Base-by-base conservation (phyloP, 1,140 invertebrate genomes). In the Neodiprion lecontei region DNA sequence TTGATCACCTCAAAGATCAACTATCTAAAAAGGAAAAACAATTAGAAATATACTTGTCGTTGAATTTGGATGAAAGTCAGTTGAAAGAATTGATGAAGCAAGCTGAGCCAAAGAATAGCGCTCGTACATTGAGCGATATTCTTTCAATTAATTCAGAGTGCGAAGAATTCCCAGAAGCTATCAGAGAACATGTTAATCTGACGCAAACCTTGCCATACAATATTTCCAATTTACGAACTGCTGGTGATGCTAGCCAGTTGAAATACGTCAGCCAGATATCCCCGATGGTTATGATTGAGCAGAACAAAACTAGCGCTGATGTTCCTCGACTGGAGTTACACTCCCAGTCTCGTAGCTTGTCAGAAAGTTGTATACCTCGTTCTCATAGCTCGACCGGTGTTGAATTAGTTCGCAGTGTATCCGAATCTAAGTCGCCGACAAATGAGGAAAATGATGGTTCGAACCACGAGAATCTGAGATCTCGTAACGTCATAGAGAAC, bases 91-190 rank as follows among this genome's bases (percentile, higher is more conserved):
- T 88, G 17, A 78, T 74, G 10, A 90, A 87, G 79, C 78, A 90
- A 68, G 81, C 87, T 73, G 84, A 86, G 8, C 79, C 82, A 1
- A 92, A 91, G 79, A 88, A 88, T 3, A 91, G 92, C 65, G 92
- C 91, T 1, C 86, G 92, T 47, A 93, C 92, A 0, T 84, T 94
- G 0, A 93, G 92, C 79, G 93, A 93, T 76, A 93, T 94, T 70
- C 85, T 93, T 4, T 93, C 92, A 0, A 92, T 94, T 84, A 82
- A 89, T 70, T 92, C 92, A 0, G 92, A 94, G 72, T 93, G 90
- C 71, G 92, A 93, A 68, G 92, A 93, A 72, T 89, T 82, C 0
- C 65, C 77, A 1, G 87, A 88, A 70, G 82, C 83, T 5, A 81
- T 88, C 21, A 72, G 88, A 49, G 81, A 82, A 11, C 68, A 21